A percentile compares a stretch with the other conserved stretches of the same genome.
Evolutionary conservation across 2,888 invertebrate genomes (phyloP).

Genomic region (Dynastes hyllus): DNA sequence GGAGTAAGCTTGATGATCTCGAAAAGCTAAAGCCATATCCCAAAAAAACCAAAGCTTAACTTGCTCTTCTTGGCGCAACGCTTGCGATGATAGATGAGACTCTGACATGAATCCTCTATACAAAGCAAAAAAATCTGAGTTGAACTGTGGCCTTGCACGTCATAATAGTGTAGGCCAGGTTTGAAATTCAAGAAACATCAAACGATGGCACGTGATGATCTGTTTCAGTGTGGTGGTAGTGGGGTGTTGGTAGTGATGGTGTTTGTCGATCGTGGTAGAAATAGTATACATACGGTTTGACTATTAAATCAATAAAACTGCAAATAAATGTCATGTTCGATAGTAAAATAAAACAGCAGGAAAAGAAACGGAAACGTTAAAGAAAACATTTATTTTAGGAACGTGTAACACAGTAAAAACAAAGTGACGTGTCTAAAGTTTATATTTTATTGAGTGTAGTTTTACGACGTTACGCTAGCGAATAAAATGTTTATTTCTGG

Average conservation of each 20-base stretch:
- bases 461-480: constrained; percentile 12
- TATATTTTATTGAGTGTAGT: constrained; percentile 25
- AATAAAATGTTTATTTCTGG: constrained; percentile 37
- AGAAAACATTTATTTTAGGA: constrained; percentile 30
- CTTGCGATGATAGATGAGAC: constrained; percentile 21
- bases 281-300: not conserved
- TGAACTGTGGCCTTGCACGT: constrained; percentile 56
- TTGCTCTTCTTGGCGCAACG: constrained; percentile 9
- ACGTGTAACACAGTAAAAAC: constrained; percentile 16
- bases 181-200: constrained; percentile 52
- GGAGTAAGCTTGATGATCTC: constrained; percentile 30
- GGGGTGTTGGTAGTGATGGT: constrained; percentile 6
- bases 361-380: constrained; percentile 9
- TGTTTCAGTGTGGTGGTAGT: constrained; percentile 23
- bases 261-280: not conserved
- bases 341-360: constrained; percentile 33
- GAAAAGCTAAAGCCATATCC: constrained; percentile 37
- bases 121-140: constrained; percentile 52
- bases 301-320: constrained; percentile 29
- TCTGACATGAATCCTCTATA: constrained; percentile 55
- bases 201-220: constrained; percentile 49
- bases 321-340: constrained; percentile 22
- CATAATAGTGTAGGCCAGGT: constrained; percentile 56
- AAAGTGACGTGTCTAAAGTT: constrained; percentile 28
- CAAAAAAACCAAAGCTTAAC: constrained; percentile 17